These are phyloP conservation scores for Cinara cedri DNA, from an alignment of 2,888 invertebrate species.

Conservation along the genomic window DNA sequence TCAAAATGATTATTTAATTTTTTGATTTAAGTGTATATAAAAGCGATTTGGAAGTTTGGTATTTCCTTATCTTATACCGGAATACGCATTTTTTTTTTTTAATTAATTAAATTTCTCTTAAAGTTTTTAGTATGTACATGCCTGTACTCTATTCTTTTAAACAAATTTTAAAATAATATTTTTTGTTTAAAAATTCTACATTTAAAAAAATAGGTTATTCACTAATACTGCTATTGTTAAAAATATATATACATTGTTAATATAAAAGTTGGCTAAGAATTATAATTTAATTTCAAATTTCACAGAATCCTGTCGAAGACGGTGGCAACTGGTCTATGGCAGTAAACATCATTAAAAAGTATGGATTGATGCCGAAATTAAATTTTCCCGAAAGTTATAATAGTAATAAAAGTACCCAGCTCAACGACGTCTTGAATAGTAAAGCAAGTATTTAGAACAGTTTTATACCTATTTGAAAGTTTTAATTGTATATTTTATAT, in stretches of 20 bases:
- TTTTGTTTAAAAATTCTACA: no score
- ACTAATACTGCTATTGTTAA: background rate
- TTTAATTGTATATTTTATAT: background rate
- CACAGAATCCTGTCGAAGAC: conserved; percentile 77
- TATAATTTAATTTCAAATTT: background rate
- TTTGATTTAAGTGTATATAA: no score
- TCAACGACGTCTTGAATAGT: conserved; percentile 81
- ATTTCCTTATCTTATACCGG: no score
- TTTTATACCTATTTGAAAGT: no score
- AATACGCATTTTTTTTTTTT: no score
- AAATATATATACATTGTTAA: background rate
- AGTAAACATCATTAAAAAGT: conserved; percentile 82
- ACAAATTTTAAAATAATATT: background rate
- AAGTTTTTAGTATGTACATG: no score
- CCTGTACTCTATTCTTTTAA: no score
- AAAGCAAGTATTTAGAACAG: conserved; percentile 68
- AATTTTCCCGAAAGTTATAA: conserved; percentile 84
- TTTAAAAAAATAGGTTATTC: no score
- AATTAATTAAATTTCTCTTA: no score
- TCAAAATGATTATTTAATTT: no score
- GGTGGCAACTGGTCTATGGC: conserved; percentile 95
- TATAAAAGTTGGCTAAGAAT: background rate
- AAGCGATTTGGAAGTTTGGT: no score
- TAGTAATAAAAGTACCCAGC: conserved; percentile 74
- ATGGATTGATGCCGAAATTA: conserved; percentile 87